Evolutionary conservation across 1,140 invertebrate genomes (phyloP).

Genomic region (Pristionchus pacificus): DNA sequence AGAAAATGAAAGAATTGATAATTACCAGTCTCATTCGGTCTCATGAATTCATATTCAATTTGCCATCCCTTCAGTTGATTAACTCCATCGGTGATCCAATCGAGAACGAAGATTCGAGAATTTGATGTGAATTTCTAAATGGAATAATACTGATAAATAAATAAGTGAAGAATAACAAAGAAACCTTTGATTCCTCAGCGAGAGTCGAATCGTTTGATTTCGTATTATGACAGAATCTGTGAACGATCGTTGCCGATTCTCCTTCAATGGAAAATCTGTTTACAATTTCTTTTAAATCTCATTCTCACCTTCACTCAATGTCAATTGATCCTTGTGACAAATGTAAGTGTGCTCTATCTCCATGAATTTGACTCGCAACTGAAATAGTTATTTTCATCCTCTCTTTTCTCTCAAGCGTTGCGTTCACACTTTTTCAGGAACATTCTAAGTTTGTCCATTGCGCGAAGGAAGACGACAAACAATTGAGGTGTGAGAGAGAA

Average conservation of each 20-base stretch:
- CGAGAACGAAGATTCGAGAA: conserved; percentile 44
- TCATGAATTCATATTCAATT: conserved; percentile 40
- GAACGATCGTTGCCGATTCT: conserved; percentile 38
- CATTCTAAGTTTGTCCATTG: too few relatives aligned
- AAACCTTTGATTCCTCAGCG: neutral
- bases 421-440: too few relatives aligned
- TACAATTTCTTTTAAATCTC: conserved; percentile 1
- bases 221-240: conserved; percentile 38
- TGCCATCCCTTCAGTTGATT: conserved; percentile 20
- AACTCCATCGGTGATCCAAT: conserved; percentile 40
- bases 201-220: neutral
- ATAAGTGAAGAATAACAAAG: too few relatives aligned
- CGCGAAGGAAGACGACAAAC: too few relatives aligned
- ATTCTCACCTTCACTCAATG: conserved; percentile 44
- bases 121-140: conserved; percentile 32
- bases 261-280: conserved; percentile 23
- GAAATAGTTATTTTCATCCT: too few relatives aligned
- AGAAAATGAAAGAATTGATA: too few relatives aligned
- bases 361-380: conserved; percentile 16
- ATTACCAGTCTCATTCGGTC: too few relatives aligned
- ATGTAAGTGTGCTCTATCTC: conserved; percentile 44
- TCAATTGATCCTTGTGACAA: conserved; percentile 42
- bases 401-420: too few relatives aligned
- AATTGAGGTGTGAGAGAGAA: too few relatives aligned
- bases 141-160: too few relatives aligned